phyloP scores from a whole-genome alignment of 1,140 invertebrate species.

The Sinella curviseta region DNA sequence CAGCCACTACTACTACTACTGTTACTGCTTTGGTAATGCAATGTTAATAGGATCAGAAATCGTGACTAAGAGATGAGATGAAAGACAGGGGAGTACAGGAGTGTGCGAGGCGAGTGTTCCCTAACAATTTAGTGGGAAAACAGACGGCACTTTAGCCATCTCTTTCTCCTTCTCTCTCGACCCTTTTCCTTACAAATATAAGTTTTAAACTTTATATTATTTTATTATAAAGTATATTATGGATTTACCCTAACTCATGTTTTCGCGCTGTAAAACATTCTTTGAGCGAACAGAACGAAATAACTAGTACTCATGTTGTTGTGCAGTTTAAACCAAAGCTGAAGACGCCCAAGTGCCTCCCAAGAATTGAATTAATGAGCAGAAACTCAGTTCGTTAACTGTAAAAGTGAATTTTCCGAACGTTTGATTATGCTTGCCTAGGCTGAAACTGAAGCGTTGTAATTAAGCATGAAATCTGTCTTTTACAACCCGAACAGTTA shows the following conservation, averaged over 20 bases:
- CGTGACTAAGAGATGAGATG: not conserved
- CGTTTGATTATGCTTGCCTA: not conserved
- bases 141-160: too few species aligned
- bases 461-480: not conserved
- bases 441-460: too few species aligned
- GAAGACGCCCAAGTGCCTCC: not conserved
- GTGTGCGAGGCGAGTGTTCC: too few species aligned
- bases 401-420: not conserved
- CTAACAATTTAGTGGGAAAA: too few species aligned
- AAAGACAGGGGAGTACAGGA: too few species aligned
- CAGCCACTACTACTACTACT: not conserved
- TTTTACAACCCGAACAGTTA: not conserved
- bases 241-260: too few species aligned
- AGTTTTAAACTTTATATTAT: too few species aligned
- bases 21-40: not conserved
- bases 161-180: not conserved
- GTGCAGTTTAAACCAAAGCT: not conserved
- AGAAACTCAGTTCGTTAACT: not conserved
- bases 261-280: too few species aligned
- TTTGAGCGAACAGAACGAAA: too few species aligned
- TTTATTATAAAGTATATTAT: too few species aligned
- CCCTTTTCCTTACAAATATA: too few species aligned
- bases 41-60: constrained; percentile 23
- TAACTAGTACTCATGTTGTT: too few species aligned
- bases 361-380: constrained; percentile 11